Evolutionary conservation across 2,113 vertebrate genomes (phyloP).

Genomic region (Sturnus vulgaris): DNA sequence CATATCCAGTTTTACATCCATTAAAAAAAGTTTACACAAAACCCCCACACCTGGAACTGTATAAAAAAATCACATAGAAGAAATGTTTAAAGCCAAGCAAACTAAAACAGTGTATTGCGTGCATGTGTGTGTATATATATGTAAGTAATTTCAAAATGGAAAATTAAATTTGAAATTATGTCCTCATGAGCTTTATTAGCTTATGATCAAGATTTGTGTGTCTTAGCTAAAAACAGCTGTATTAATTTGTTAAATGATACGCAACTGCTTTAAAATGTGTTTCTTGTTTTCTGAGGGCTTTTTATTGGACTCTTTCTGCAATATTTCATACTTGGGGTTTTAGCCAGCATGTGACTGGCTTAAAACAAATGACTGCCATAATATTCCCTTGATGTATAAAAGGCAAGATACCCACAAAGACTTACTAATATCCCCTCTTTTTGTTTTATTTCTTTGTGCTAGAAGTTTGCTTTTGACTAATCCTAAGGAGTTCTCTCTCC

Average conservation of each 20-base stretch:
- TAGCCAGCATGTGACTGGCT: not conserved
- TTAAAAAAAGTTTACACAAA: not conserved
- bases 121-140: not conserved
- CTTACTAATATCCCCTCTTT: not conserved
- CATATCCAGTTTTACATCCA: not conserved
- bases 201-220: not conserved
- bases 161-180: not conserved
- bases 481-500: not conserved
- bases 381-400: not conserved
- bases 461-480: not conserved
- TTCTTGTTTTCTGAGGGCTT: slow-evolving; percentile 12
- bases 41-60: not conserved
- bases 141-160: not conserved
- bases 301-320: not conserved
- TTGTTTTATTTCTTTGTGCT: not conserved
- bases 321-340: slow-evolving; percentile 8
- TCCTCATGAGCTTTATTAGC: not conserved
- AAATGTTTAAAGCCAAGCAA: not conserved
- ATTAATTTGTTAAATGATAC: not conserved
- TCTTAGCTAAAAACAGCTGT: not conserved
- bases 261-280: slow-evolving; percentile 1
- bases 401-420: not conserved
- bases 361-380: not conserved
- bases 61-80: not conserved
- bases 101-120: not conserved